A percentile compares a stretch with the other conserved stretches of the same genome.
Evolutionary conservation across 2,113 vertebrate genomes (phyloP).

Genomic region (Otus sunia): DNA sequence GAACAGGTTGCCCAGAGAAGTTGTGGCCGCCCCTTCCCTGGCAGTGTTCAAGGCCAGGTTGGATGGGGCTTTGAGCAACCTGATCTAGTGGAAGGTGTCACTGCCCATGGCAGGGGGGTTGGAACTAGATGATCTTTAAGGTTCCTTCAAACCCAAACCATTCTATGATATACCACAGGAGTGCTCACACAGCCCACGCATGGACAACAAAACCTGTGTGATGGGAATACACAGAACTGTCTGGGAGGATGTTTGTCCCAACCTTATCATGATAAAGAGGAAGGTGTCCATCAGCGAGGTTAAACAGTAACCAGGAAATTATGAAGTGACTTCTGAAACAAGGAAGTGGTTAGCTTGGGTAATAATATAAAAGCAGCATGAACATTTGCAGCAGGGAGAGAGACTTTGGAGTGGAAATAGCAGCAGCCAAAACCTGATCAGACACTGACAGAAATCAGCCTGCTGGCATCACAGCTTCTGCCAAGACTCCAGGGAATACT

Average conservation of each 20-base stretch:
- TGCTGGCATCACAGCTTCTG: not conserved
- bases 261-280: not conserved
- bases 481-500: not conserved
- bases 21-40: too few species aligned
- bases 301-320: not conserved
- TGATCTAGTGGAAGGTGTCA: too few species aligned
- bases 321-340: not conserved
- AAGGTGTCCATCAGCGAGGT: not conserved
- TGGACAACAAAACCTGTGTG: not conserved
- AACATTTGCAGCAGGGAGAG: not conserved
- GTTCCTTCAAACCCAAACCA: too few species aligned
- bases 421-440: not conserved
- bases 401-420: not conserved
- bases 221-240: not conserved
- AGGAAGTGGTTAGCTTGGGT: not conserved
- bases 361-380: not conserved
- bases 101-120: too few species aligned
- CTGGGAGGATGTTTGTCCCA: not conserved
- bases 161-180: not conserved
- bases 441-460: not conserved
- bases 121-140: too few species aligned
- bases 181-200: not conserved
- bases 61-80: too few species aligned
- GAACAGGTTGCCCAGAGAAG: too few species aligned
- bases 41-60: too few species aligned